Base-by-base conservation (phyloP, 2,113 vertebrate genomes). In the Hippocampus barbouri region DNA sequence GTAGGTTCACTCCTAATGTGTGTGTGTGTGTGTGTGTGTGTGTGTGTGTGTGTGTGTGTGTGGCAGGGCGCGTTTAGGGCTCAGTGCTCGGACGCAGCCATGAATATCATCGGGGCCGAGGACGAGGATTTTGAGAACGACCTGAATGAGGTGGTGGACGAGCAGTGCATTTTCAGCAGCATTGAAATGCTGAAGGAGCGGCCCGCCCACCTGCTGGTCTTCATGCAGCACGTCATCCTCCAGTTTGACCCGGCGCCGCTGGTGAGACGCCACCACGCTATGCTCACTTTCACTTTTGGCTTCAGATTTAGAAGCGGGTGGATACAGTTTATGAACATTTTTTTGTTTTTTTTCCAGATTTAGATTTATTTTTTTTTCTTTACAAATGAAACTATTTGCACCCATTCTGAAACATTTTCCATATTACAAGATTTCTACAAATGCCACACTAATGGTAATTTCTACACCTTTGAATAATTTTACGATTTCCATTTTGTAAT, bases 121-220 rank as follows among this genome's bases (percentile, higher is more conserved):
- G 95, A 97, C 15, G 95, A 97, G 82, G 93, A 95, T 62, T 97
- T 97, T 78, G 95, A 97, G 84, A 96, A 94, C 5, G 95, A 97
- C 70, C 85, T 96, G 68, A 92, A 92, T 60, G 89, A 90, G 65
- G 86, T 77, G 9, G 47, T 83, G 1, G 94, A 96, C 18, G 92
- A 94, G 59, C 90, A 92, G n/a, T 93, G 76, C 83, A 76, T 80
- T 54, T 97, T 96, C 88, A 93, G 90, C 88, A 90, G 61, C 67
- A 91, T 97, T 71, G 93, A 95, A 4, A 27, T 85, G 23, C 70
- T 97, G 79, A 96, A 94, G 77, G 74, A 73, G 0, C 89, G 86
- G 8, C 95, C 95, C 0, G 91, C 94, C 41, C 95, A 96, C 83
- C 89, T 97, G 80, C 91, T 96, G 89, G 93, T 93, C 61, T 94